phyloP scores from a whole-genome alignment of 1,140 invertebrate genomes.

The Aphaenogaster ashmeadi region DNA sequence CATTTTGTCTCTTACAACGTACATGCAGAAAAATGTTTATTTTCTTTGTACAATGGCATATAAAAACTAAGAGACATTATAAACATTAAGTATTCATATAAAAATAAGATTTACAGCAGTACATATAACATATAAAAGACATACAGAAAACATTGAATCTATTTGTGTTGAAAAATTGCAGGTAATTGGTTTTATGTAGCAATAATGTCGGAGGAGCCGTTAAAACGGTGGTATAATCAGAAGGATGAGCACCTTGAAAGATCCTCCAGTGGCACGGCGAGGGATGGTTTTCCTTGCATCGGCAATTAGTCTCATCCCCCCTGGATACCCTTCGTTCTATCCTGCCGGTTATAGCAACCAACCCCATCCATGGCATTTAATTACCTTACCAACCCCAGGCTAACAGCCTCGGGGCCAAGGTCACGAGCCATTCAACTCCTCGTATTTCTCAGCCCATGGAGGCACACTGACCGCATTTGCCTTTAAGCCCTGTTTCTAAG shows the following conservation, averaged over 20 bases:
- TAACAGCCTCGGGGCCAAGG: constrained; percentile 85
- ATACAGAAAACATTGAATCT: neutral
- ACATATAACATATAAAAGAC: neutral
- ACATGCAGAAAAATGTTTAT: neutral
- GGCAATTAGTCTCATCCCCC: constrained; percentile 85
- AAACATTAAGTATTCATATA: neutral
- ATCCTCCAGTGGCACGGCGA: constrained; percentile 75
- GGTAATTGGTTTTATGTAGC: neutral
- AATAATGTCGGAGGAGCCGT: constrained; percentile 31
- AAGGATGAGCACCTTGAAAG: constrained; percentile 85
- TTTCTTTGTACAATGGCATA: neutral
- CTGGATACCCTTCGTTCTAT: constrained; percentile 81
- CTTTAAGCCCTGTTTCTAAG: constrained; percentile 73
- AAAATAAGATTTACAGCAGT: neutral
- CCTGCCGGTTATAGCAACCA: constrained; percentile 84
- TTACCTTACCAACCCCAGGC: constrained; percentile 86
- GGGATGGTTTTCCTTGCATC: constrained; percentile 82
- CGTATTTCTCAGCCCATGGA: constrained; percentile 81
- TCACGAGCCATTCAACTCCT: constrained; percentile 86
- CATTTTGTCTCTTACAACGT: neutral
- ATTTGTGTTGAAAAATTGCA: neutral
- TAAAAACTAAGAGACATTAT: neutral
- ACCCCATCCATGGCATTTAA: constrained; percentile 86
- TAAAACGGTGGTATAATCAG: constrained; percentile 72
- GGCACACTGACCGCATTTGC: constrained; percentile 87